phyloP scores from a whole-genome alignment of 2,888 invertebrate genomes.

The Hypomecis punctinalis region DNA sequence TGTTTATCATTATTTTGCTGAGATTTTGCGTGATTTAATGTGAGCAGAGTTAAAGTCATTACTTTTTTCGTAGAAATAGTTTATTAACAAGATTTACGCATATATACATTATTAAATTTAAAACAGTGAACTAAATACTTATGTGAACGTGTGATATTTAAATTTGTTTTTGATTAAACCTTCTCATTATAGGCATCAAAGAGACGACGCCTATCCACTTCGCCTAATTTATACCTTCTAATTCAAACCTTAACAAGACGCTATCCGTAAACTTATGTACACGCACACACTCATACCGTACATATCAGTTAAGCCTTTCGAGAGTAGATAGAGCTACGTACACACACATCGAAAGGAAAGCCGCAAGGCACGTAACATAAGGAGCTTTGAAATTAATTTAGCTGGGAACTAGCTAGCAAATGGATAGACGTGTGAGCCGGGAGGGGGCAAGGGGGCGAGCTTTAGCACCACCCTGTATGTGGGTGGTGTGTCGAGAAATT shows the following conservation, averaged over 20 bases:
- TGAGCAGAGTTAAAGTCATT: too few relatives aligned
- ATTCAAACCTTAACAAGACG: constrained; percentile 78
- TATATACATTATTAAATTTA: too few relatives aligned
- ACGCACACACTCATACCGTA: constrained; percentile 58
- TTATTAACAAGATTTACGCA: too few relatives aligned
- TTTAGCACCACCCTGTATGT: constrained; percentile 48
- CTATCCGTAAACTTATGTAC: constrained; percentile 73
- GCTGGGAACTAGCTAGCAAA: constrained; percentile 86
- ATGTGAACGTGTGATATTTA: too few relatives aligned
- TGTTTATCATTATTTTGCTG: background rate
- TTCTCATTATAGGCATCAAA: constrained; percentile 32
- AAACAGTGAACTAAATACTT: too few relatives aligned
- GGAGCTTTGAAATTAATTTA: constrained; percentile 86
- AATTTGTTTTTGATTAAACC: background rate
- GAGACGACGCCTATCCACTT: constrained; percentile 59
- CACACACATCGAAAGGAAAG: constrained; percentile 77
- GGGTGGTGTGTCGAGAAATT: constrained; percentile 70
- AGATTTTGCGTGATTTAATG: too few relatives aligned
- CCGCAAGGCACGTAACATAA: constrained; percentile 86
- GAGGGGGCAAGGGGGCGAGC: constrained; percentile 57
- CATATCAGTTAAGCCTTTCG: constrained; percentile 80
- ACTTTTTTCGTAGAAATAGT: too few relatives aligned
- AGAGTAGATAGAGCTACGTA: constrained; percentile 69
- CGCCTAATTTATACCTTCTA: constrained; percentile 79
- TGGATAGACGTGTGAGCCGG: constrained; percentile 84